Percentiles rank a stretch among this genome's conserved stretches.
Evolutionary conservation across 2,797 vertebrate genomes (phyloP).

Genomic region (Rhinoraja longicauda): DNA sequence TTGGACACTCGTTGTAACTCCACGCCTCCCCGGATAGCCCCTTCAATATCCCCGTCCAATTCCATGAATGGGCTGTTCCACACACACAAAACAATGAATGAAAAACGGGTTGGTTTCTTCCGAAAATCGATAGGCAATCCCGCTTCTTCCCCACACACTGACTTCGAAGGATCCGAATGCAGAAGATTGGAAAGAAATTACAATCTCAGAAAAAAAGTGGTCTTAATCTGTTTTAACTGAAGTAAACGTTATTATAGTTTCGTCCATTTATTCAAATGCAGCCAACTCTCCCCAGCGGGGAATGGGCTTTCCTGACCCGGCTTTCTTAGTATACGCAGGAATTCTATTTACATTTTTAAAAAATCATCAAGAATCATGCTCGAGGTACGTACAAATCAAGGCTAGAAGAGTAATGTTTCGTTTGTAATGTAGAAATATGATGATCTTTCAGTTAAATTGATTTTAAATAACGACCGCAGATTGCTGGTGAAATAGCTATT

Average conservation of each 20-base stretch:
- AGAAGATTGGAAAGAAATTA: background rate
- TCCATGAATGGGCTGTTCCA: constrained; percentile 45
- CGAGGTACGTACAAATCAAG: background rate
- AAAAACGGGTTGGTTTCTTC: constrained; percentile 38
- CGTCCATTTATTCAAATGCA: background rate
- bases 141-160: background rate
- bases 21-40: background rate
- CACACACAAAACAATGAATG: constrained; percentile 45
- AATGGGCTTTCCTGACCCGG: constrained; percentile 42
- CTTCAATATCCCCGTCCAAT: background rate
- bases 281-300: background rate
- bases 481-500: background rate
- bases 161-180: background rate
- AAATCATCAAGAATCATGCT: background rate
- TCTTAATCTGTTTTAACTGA: background rate
- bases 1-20: background rate
- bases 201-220: background rate
- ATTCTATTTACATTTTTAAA: constrained; percentile 39
- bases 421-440: background rate
- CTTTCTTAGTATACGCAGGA: constrained; percentile 38
- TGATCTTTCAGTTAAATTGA: background rate
- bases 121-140: background rate
- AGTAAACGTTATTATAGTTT: background rate
- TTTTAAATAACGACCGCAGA: background rate
- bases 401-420: background rate